These are phyloP conservation scores for Tiaroga cobitis DNA, from an alignment of 2,797 vertebrate genomes.

Conservation along the genomic window DNA sequence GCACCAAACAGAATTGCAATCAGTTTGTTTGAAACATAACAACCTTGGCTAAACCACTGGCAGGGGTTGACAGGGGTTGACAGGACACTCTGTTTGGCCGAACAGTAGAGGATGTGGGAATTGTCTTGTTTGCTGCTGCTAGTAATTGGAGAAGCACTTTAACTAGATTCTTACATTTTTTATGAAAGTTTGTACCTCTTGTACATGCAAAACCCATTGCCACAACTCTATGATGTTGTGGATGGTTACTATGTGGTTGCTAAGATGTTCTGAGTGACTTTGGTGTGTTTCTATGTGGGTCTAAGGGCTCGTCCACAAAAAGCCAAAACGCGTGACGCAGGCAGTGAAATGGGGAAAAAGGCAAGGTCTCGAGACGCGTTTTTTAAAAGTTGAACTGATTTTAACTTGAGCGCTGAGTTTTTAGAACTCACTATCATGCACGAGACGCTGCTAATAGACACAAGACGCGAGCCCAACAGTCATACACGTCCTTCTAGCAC, in stretches of 20 bases:
- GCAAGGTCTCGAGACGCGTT: too few species aligned
- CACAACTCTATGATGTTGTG: neutral
- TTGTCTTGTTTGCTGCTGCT: neutral
- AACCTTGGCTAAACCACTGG: neutral
- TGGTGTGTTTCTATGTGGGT: neutral
- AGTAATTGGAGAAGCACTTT: neutral
- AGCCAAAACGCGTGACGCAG: too few species aligned
- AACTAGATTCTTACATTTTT: neutral
- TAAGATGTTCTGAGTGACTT: neutral
- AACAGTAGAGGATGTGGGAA: neutral
- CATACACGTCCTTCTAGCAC: too few species aligned
- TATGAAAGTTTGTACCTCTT: neutral
- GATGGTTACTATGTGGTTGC: neutral
- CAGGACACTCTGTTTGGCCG: neutral
- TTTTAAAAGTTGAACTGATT: too few species aligned
- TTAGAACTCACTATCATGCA: too few species aligned
- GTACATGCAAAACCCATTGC: neutral
- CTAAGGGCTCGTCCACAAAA: neutral
- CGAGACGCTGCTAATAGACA: too few species aligned
- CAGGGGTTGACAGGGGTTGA: neutral
- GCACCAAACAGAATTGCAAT: neutral
- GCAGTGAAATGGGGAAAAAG: too few species aligned
- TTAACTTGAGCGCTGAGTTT: too few species aligned
- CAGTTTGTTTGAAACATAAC: conserved; percentile 13
- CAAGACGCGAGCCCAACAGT: too few species aligned